Evolutionary conservation across 2,888 invertebrate genomes (phyloP), one percentile per base, ranked within the genome.

Genomic region (Drosophila neoperkinsi): DNA sequence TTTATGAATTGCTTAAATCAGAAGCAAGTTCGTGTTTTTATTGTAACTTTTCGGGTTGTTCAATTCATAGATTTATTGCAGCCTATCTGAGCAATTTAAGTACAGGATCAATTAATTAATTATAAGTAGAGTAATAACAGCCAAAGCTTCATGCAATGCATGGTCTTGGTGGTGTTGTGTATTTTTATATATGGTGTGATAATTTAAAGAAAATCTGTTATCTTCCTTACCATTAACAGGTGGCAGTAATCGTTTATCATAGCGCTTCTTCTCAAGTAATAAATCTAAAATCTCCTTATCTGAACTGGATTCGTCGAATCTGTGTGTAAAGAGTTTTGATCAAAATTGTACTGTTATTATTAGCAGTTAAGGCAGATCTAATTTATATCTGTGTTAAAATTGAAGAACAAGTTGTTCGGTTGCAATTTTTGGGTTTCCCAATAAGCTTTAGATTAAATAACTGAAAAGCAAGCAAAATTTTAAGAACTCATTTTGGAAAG

Each of bases 261-360:
- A 98, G 94, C 97, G 96, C 92, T 96, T 96, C 92, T 96, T 96
- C 94, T 96, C 96, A 92, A 98, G 95, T 92, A 98, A 95, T 94
- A 97, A 96, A 95, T 98, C 98, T 94, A 98, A 94, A 94, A 97
- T 97, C 94, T 97, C 97, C 94, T 97, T 97, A 95, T 97, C 97
- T 93, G 97, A 97, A 94, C 97, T 97, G 91, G 97, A 97, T 94
- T 97, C 97, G 94, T 97, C 97, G 94, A 97, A 97, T 94, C 97
- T 97, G 95, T 70, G 82, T 67, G 33, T 51, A 50, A 53, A 81
- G 34, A 71, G 25, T 30, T 38, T 31, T 49, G 13, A 61, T 38
- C 52, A 53, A 18, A 41, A 30, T 52, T 9, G 30, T 36, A 50
- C 5, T 49, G 61, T 55, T 43, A 61, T 33, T 16, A 25, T 25